Conservation (phyloP, 1,140 invertebrate genomes). For the Euwallacea similis region DNA sequence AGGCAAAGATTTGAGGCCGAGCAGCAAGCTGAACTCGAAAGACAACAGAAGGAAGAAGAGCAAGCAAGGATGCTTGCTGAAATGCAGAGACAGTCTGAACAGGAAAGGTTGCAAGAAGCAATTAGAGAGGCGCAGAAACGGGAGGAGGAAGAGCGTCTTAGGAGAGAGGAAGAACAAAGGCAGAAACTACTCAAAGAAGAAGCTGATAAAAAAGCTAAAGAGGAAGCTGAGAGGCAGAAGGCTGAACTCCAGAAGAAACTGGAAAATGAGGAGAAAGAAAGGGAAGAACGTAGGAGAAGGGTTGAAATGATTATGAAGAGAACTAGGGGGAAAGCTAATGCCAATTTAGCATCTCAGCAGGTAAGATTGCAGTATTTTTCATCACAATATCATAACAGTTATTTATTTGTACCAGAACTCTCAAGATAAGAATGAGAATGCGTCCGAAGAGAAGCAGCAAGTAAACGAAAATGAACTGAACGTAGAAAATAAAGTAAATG, state of each 20-base stretch:
- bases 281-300: slow-evolving; percentile 73
- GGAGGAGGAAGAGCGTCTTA: slow-evolving; percentile 66
- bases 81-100: slow-evolving; percentile 71
- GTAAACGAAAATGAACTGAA: slow-evolving; percentile 38
- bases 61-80: slow-evolving; percentile 76
- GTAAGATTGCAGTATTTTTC: slow-evolving; percentile 23
- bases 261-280: slow-evolving; percentile 78
- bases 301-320: slow-evolving; percentile 84
- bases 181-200: slow-evolving; percentile 76
- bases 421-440: slow-evolving; percentile 52
- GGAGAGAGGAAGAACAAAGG: slow-evolving; percentile 67
- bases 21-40: slow-evolving; percentile 72
- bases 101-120: slow-evolving; percentile 70
- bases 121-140: slow-evolving; percentile 62
- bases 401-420: slow-evolving; percentile 39
- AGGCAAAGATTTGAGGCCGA: slow-evolving; percentile 73
- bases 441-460: slow-evolving; percentile 45
- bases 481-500: slow-evolving; percentile 51
- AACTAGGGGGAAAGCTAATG: slow-evolving; percentile 67
- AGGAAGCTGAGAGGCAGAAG: slow-evolving; percentile 78
- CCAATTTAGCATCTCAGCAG: slow-evolving; percentile 58
- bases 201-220: slow-evolving; percentile 71
- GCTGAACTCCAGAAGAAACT: slow-evolving; percentile 73
- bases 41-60: slow-evolving; percentile 78
- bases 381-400: not conserved